Percentiles rank a stretch among this genome's conserved stretches.
These are phyloP conservation scores for Drosophila acutilabella DNA, from an alignment of 2,888 invertebrate species.

Conservation along the genomic window DNA sequence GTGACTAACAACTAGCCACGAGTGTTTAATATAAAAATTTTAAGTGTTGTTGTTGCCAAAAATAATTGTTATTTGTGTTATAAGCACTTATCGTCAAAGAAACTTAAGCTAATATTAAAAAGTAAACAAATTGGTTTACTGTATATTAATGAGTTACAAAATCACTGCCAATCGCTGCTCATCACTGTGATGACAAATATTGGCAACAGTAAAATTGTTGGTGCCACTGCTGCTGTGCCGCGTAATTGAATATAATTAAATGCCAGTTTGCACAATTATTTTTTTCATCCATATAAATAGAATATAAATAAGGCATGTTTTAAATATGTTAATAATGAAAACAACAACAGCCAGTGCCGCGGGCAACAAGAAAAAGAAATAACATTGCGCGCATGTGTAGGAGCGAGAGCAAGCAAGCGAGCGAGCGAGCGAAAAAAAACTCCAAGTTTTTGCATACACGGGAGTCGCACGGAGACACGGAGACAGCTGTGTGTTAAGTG, in stretches of 20 bases:
- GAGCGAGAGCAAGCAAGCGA: constrained; percentile 39
- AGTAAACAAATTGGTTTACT: neutral
- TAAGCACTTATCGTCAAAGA: no score
- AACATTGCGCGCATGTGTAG: constrained; percentile 64
- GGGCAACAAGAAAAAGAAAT: constrained; percentile 15
- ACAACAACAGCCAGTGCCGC: constrained; percentile 10
- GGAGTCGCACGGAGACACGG: constrained; percentile 24
- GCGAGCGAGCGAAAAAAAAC: constrained; percentile 1
- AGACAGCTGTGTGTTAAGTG: constrained; percentile 28
- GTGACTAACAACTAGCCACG: no score
- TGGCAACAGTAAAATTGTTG: constrained; percentile 4
- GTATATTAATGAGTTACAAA: neutral
- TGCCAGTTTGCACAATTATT: constrained; percentile 17
- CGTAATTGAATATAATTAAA: constrained; percentile 24
- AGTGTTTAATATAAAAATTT: no score
- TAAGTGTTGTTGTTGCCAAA: no score
- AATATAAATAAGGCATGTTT: neutral
- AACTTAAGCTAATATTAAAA: no score
- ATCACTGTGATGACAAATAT: constrained; percentile 3
- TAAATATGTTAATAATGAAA: neutral
- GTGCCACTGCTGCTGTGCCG: constrained; percentile 6
- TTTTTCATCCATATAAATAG: constrained; percentile 2
- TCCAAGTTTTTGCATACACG: constrained; percentile 21
- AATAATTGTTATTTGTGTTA: no score
- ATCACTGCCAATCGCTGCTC: constrained; percentile 4